Conservation (phyloP, 2,797 vertebrate species). For the Danio aesculapii region DNA sequence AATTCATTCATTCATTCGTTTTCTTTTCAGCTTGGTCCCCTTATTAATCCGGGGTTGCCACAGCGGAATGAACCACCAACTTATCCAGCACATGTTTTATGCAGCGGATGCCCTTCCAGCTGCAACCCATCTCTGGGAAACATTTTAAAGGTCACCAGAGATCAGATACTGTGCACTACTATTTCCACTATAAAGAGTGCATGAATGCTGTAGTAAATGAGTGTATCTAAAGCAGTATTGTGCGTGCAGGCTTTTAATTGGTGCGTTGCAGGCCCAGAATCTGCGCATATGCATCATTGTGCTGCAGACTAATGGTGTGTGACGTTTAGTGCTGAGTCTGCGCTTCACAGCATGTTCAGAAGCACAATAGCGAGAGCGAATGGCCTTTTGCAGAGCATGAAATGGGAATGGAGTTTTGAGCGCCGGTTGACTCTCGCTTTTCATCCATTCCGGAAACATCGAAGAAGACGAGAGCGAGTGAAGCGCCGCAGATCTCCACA, state of each 20-base stretch:
- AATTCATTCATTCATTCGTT: too few relatives aligned
- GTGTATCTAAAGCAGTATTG: slow-evolving; percentile 3
- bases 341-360: slow-evolving; percentile 48
- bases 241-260: slow-evolving; percentile 55
- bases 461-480: neutral
- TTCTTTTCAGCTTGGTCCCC: too few relatives aligned
- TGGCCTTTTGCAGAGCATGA: slow-evolving; percentile 33
- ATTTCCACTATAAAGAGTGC: slow-evolving; percentile 9
- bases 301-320: slow-evolving; percentile 60
- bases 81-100: too few relatives aligned
- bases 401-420: slow-evolving; percentile 36
- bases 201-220: slow-evolving; percentile 12
- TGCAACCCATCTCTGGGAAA: too few relatives aligned
- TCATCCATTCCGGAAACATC: slow-evolving; percentile 57
- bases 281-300: slow-evolving; percentile 51
- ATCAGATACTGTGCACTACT: too few relatives aligned
- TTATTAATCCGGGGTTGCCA: too few relatives aligned
- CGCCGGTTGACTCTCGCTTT: slow-evolving; percentile 32
- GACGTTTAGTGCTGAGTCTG: slow-evolving; percentile 59
- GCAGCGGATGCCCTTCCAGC: too few relatives aligned
- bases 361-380: slow-evolving; percentile 34
- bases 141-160: too few relatives aligned
- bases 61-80: too few relatives aligned
- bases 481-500: neutral
- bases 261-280: slow-evolving; percentile 42